phyloP scores from a whole-genome alignment of 2,888 invertebrate species.

The Digitonthophagus gazella region DNA sequence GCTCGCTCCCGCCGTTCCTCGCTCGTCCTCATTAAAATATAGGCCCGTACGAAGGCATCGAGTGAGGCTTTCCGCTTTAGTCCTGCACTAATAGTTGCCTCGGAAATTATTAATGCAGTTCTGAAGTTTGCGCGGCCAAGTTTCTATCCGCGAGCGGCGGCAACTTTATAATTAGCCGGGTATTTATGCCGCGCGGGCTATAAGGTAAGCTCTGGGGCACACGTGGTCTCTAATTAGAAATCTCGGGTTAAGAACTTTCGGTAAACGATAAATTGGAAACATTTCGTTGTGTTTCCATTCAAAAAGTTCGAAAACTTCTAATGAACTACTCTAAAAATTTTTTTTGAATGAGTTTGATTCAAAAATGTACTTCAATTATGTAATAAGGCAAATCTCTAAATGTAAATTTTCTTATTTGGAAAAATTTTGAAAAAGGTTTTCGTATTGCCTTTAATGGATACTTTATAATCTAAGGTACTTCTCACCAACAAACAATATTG shows the following conservation, averaged over 20 bases:
- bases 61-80: constrained; percentile 8
- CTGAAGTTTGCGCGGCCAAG: constrained; percentile 7
- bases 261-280: background rate
- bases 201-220: constrained; percentile 8
- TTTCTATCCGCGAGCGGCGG: constrained; percentile 1
- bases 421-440: too few relatives aligned
- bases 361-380: too few relatives aligned
- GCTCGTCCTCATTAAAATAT: constrained; percentile 8
- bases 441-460: too few relatives aligned
- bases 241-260: background rate
- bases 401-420: too few relatives aligned
- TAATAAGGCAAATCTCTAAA: too few relatives aligned
- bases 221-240: constrained; percentile 12
- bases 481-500: too few relatives aligned
- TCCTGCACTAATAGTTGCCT: constrained; percentile 6
- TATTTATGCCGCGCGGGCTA: constrained; percentile 8
- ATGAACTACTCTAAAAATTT: background rate
- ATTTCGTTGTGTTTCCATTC: background rate
- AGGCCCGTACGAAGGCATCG: constrained; percentile 2
- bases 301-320: too few relatives aligned
- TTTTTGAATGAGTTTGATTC: too few relatives aligned
- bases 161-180: constrained; percentile 15
- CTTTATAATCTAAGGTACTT: too few relatives aligned
- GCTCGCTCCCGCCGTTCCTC: background rate
- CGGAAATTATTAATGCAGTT: background rate